phyloP scores from a whole-genome alignment of 2,113 vertebrate species.

The Pipa parva region DNA sequence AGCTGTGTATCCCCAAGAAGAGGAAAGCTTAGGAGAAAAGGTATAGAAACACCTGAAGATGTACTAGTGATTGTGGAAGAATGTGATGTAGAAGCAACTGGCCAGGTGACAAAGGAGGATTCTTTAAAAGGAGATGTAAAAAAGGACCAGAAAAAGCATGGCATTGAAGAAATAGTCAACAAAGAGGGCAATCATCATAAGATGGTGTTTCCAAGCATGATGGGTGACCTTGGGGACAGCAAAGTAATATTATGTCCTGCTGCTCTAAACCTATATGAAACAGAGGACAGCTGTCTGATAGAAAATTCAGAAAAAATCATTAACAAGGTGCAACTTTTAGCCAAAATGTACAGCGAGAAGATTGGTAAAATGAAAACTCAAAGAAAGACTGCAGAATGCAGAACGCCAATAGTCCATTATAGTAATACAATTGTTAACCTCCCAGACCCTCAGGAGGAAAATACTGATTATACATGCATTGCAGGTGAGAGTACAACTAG shows the following conservation, averaged over 20 bases:
- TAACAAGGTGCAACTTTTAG: slow-evolving; percentile 80
- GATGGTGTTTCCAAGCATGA: not conserved
- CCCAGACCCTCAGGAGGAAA: slow-evolving; percentile 2
- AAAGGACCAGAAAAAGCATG: slow-evolving; percentile 14
- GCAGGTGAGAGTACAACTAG: slow-evolving; percentile 7
- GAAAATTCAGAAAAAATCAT: slow-evolving; percentile 73
- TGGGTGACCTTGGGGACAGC: not conserved
- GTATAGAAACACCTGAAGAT: slow-evolving; percentile 26
- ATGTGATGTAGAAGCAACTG: slow-evolving; percentile 45
- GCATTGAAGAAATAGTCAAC: not conserved
- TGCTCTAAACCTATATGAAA: slow-evolving; percentile 60
- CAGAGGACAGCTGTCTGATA: slow-evolving; percentile 51
- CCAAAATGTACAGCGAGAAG: slow-evolving; percentile 77
- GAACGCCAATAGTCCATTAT: not conserved
- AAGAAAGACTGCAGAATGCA: slow-evolving; percentile 2
- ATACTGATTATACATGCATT: not conserved
- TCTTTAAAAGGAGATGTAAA: not conserved
- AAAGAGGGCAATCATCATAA: not conserved
- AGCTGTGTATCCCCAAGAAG: not conserved
- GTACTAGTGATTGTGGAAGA: slow-evolving; percentile 58
- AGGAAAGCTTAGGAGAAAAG: not conserved
- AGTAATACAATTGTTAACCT: not conserved
- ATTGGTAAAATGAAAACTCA: slow-evolving; percentile 58
- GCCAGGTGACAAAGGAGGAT: slow-evolving; percentile 4
- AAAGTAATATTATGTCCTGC: slow-evolving; percentile 47